Base-by-base conservation (phyloP, 2,888 invertebrate species). In the Drepanosiphum platanoidis region DNA sequence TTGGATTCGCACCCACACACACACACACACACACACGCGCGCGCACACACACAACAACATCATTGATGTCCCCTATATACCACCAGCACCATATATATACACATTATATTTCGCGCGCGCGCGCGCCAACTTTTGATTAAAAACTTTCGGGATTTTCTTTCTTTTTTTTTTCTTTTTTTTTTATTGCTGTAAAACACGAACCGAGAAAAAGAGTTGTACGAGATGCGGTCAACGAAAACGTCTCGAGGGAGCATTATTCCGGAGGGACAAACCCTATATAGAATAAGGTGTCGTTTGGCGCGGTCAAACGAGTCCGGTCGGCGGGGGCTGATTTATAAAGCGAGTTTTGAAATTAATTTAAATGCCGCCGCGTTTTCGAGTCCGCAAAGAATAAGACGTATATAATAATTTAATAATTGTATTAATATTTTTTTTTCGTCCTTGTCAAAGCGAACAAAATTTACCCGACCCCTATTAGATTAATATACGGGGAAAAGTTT, bases 81-180 rank as follows among this genome's bases (percentile, higher is more conserved):
- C 9, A 61, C 8, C 3, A 1, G 27, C 5, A 64, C 30, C 13
- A 77, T 64, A 42, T 39, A 42, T 39, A 77, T 64, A 68, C 27
- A 71, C 66, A 36, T 83, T 83, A 75, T 83, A 75, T 83, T 83
- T 75, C 27, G 58, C n/a, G n/a, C n/a, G 42, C 42, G 42, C 66
- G 52, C 52, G 66, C 30, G 77, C 84, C 68, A 84, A 84, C 84
- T 84, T 84, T 84, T 84, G 84, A 84, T 84, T 84, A 84, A 84
- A 84, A 84, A 84, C 84, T 84, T 84, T 84, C 18, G 66, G 75
- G 84, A 70, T 68, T 15, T 74, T 64, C 34, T 82, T 72, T 27
- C 32, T 34, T 61, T 66, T 15, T 74, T 64, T 34, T 82, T 72
- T 27, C 32, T 34, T 61, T 66, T 61, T 68, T 84, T 83, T 68